These are phyloP conservation scores for Timema cristinae DNA, from an alignment of 2,888 invertebrate species.

Conservation along the genomic window DNA sequence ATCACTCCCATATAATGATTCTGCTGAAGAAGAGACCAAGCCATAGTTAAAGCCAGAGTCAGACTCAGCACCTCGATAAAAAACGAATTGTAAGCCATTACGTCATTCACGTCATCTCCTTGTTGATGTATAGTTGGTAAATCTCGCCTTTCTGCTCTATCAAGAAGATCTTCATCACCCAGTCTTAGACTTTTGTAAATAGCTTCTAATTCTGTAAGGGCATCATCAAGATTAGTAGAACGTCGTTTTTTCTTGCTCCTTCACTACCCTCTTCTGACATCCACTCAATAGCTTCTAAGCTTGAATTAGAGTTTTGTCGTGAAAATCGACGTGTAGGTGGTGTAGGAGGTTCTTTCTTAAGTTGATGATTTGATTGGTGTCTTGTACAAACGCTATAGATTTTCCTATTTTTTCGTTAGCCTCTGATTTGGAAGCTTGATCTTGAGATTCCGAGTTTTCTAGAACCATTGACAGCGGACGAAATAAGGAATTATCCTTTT, in stretches of 20 bases:
- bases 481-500: slow-evolving; percentile 22
- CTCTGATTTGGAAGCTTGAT: slow-evolving; percentile 20
- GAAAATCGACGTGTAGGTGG: slow-evolving; percentile 41
- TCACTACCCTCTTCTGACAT: slow-evolving; percentile 37
- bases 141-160: slow-evolving; percentile 72
- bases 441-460: slow-evolving; percentile 35
- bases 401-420: background rate
- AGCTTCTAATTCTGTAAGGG: slow-evolving; percentile 83
- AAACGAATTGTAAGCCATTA: slow-evolving; percentile 2
- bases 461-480: slow-evolving; percentile 39
- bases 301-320: slow-evolving; percentile 34
- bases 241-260: slow-evolving; percentile 44
- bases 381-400: background rate
- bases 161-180: slow-evolving; percentile 75
- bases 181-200: slow-evolving; percentile 84
- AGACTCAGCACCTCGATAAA: slow-evolving; percentile 42
- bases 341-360: slow-evolving; percentile 34
- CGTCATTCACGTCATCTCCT: slow-evolving; percentile 19
- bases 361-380: background rate
- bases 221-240: slow-evolving; percentile 80
- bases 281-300: slow-evolving; percentile 36
- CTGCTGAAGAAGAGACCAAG: slow-evolving; percentile 23
- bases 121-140: slow-evolving; percentile 40
- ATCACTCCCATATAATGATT: slow-evolving; percentile 21
- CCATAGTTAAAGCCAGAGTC: slow-evolving; percentile 46